Conservation (phyloP, 2,888 invertebrate genomes). For the Clanis bilineata region DNA sequence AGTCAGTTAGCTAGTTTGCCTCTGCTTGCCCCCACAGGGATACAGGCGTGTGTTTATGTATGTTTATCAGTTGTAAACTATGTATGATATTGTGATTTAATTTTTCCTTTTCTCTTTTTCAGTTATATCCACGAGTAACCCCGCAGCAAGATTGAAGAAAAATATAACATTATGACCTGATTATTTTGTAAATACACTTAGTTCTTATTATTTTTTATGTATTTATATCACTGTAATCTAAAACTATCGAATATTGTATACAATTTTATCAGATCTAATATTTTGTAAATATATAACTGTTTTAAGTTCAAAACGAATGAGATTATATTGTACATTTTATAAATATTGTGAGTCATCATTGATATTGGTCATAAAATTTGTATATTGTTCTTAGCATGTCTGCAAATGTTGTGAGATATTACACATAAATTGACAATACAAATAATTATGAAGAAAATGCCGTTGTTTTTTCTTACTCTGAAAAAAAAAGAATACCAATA, state of each 20-base stretch:
- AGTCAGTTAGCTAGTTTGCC: too few relatives aligned
- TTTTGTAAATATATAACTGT: constrained; percentile 79
- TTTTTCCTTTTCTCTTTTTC: constrained; percentile 49
- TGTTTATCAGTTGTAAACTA: too few relatives aligned
- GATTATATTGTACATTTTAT: constrained; percentile 83
- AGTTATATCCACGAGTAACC: constrained; percentile 85
- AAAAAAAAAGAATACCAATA: constrained; percentile 3
- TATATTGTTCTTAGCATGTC: constrained; percentile 74
- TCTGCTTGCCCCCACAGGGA: too few relatives aligned
- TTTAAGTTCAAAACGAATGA: constrained; percentile 76
- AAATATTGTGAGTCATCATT: constrained; percentile 76
- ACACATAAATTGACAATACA: constrained; percentile 81
- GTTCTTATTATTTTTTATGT: constrained; percentile 77
- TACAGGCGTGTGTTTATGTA: too few relatives aligned
- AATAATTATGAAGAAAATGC: constrained; percentile 61
- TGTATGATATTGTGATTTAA: not conserved
- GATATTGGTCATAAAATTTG: constrained; percentile 74
- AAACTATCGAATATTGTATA: constrained; percentile 75
- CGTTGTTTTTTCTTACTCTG: not conserved
- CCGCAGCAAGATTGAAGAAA: constrained; percentile 74
- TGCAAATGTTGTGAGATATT: constrained; percentile 79
- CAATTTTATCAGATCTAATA: constrained; percentile 79
- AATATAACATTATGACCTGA: constrained; percentile 57
- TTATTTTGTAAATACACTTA: constrained; percentile 74
- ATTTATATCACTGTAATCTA: constrained; percentile 79